phyloP scores from a whole-genome alignment of 2,113 vertebrate genomes.

The Silurus glanis region DNA sequence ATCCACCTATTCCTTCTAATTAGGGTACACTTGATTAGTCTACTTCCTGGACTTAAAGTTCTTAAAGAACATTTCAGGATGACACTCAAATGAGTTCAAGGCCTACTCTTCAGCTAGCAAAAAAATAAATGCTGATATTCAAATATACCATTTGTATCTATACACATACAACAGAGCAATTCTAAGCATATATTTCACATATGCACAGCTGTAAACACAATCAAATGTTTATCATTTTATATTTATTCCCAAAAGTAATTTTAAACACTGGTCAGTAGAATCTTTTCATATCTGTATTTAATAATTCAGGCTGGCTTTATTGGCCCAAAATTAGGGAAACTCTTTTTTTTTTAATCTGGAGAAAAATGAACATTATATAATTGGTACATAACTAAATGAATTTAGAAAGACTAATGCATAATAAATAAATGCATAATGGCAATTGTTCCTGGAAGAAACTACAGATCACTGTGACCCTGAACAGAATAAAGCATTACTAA shows the following conservation, averaged over 20 bases:
- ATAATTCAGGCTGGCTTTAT: not conserved
- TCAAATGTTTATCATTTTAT: not conserved
- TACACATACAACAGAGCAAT: not conserved
- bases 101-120: constrained; percentile 32
- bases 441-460: not conserved
- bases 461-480: not conserved
- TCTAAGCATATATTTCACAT: no score
- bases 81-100: constrained; percentile 46
- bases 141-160: not conserved
- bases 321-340: not conserved
- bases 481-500: not conserved
- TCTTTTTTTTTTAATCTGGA: not conserved
- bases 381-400: not conserved
- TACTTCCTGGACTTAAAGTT: constrained; percentile 40
- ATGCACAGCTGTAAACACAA: no score
- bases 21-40: constrained; percentile 47
- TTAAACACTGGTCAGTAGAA: not conserved
- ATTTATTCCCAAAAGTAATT: not conserved
- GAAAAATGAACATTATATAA: not conserved
- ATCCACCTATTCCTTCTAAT: constrained; percentile 52
- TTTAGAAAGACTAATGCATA: constrained; percentile 4
- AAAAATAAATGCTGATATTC: not conserved
- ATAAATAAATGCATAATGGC: not conserved
- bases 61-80: constrained; percentile 49
- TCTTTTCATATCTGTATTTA: not conserved